Evolutionary conservation across 2,113 vertebrate genomes (phyloP).

Genomic region (Baryphthengus martii): DNA sequence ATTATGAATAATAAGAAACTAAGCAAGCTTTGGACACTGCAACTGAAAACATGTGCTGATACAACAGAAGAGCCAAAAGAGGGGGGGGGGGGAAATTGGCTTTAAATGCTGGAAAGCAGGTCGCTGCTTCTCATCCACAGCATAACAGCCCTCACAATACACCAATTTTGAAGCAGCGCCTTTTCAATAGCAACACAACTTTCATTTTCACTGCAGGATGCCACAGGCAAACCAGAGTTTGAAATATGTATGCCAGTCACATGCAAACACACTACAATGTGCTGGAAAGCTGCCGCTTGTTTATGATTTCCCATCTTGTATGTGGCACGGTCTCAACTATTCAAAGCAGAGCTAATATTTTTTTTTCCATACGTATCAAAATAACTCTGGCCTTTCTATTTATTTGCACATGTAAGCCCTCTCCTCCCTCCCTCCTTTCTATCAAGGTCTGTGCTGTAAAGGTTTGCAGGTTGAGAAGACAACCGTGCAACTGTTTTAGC

Average conservation of each 20-base stretch:
- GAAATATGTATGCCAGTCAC: slow-evolving; percentile 71
- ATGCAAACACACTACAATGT: slow-evolving; percentile 52
- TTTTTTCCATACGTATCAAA: background rate
- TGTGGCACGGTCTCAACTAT: background rate
- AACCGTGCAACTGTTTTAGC: accelerated
- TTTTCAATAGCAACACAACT: slow-evolving; percentile 62
- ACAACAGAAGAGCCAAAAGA: background rate
- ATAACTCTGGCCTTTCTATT: background rate
- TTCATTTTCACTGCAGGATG: slow-evolving; percentile 65
- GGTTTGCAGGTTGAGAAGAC: background rate
- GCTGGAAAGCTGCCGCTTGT: slow-evolving; percentile 52
- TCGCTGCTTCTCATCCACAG: slow-evolving; percentile 20
- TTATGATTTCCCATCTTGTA: slow-evolving; percentile 27
- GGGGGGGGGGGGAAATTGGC: background rate
- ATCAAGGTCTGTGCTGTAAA: background rate
- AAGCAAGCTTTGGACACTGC: slow-evolving; percentile 16
- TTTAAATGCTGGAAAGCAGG: slow-evolving; percentile 44
- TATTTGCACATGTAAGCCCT: background rate
- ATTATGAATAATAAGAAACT: slow-evolving; percentile 13
- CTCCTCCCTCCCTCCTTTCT: background rate
- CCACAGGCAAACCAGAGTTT: slow-evolving; percentile 49
- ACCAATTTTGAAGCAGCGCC: slow-evolving; percentile 15
- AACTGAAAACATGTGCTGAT: slow-evolving; percentile 21
- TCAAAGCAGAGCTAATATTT: slow-evolving; percentile 14
- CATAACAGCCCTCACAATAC: slow-evolving; percentile 14